A percentile compares a stretch with the other conserved stretches of the same genome.
Evolutionary conservation across 2,797 vertebrate species (phyloP).

Genomic region (Atherinosoma microstoma): DNA sequence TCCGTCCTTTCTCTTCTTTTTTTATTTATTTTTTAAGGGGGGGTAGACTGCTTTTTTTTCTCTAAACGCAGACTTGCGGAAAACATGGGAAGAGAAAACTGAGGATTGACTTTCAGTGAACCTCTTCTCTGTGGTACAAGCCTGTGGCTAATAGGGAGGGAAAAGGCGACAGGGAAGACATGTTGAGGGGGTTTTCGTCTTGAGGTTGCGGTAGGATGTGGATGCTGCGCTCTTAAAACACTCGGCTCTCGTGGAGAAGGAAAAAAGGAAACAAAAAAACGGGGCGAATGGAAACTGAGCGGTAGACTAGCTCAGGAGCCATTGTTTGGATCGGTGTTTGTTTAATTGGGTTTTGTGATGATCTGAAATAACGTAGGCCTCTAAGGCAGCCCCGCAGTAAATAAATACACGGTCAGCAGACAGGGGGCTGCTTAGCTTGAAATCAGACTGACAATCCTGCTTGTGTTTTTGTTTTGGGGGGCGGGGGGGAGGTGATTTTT

Average conservation of each 20-base stretch:
- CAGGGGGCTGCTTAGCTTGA: constrained; percentile 42
- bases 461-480: constrained; percentile 2
- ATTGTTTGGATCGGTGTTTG: constrained; percentile 57
- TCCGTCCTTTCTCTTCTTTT: constrained; percentile 22
- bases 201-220: constrained; percentile 74
- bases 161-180: constrained; percentile 76
- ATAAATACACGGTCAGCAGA: constrained; percentile 62
- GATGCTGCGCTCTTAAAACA: constrained; percentile 52
- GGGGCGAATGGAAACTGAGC: constrained; percentile 48
- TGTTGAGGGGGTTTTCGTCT: constrained; percentile 75
- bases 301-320: constrained; percentile 55
- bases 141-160: constrained; percentile 54
- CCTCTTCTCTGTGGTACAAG: constrained; percentile 66
- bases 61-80: constrained; percentile 69
- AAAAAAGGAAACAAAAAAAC: background rate
- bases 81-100: constrained; percentile 74
- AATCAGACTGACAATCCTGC: constrained; percentile 23
- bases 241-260: constrained; percentile 23
- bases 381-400: constrained; percentile 62
- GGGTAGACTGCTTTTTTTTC: constrained; percentile 30
- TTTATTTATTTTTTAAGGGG: constrained; percentile 7
- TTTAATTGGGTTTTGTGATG: constrained; percentile 74
- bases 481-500: constrained; percentile 3
- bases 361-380: constrained; percentile 69
- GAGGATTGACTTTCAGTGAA: constrained; percentile 75